phyloP scores from a whole-genome alignment of 2,113 vertebrate species.

The Oncorhynchus gorbuscha region DNA sequence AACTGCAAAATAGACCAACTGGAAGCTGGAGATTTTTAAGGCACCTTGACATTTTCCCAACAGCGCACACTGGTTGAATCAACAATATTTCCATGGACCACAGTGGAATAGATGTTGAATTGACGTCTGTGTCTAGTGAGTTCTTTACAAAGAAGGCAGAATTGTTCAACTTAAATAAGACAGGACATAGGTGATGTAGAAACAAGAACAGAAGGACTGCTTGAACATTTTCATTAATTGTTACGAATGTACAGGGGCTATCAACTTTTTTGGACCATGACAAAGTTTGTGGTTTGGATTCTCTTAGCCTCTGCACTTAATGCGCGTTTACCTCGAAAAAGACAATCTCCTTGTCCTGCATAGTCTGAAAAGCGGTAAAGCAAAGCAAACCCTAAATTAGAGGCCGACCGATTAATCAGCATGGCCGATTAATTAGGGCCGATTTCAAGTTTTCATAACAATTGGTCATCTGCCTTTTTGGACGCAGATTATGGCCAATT shows the following conservation, averaged over 20 bases:
- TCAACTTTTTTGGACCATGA: constrained; percentile 2
- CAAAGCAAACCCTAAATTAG: not conserved
- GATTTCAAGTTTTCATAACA: too few relatives aligned
- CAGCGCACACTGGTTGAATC: too few relatives aligned
- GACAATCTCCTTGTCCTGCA: constrained; percentile 14
- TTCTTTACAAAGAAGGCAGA: not conserved
- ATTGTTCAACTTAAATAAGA: not conserved
- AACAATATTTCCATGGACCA: too few relatives aligned
- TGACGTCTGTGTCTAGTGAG: too few relatives aligned
- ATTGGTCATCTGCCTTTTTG: too few relatives aligned
- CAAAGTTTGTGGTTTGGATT: constrained; percentile 29
- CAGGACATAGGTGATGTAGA: not conserved
- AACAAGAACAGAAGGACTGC: not conserved
- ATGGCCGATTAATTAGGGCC: too few relatives aligned
- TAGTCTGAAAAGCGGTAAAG: too few relatives aligned
- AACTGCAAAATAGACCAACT: not conserved
- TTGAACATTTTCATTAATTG: not conserved
- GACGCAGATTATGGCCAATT: too few relatives aligned
- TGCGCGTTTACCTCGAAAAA: constrained; percentile 33
- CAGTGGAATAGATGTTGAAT: too few relatives aligned
- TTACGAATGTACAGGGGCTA: not conserved
- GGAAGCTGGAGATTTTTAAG: not conserved
- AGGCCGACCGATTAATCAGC: not conserved
- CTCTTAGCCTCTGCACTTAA: constrained; percentile 35
- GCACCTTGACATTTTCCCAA: not conserved